Evolutionary conservation across 2,797 vertebrate genomes (phyloP), one percentile per base, ranked within the genome.

Genomic region (Ctenopoma multispine): DNA sequence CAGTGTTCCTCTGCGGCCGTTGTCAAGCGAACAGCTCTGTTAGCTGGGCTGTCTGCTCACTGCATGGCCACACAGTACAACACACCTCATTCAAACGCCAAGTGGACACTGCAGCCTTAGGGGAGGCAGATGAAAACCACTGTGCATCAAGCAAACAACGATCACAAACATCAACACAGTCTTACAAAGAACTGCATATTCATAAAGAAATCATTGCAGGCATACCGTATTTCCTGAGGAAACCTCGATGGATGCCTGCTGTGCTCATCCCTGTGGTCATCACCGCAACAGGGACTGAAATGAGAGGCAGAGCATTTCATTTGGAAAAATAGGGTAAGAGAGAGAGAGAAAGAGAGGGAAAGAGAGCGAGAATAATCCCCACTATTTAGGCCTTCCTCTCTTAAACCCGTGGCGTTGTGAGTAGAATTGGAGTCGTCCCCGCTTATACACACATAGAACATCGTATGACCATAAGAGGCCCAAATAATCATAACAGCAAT

Each of bases 151-250:
- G 36, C 36, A 38, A 38, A 38, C 36, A 13, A 38, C 36, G 13
- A 38, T 38, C 36, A 13, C 11, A 38, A 38, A 38, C 36, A 38
- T 38, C 3, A 12, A 12, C 12, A 38, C 36, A 38, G 36, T 38
- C 36, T 38, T 38, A 38, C 4, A n/a, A 7, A 29, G 1, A 34
- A 5, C 18, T n/a, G 20, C 12, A 75, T 11, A 24, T 4, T 1
- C 23, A 48, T 10, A 17, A 58, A 21, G 51, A 24, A 53, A 34
- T 51, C 7, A 31, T 23, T 66, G 34, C 34, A 24, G 38, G 50
- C 93, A 78, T 90, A 96, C 94, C 95, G 7, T 95, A 96, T 87
- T 96, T 96, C 74, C 80, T 92, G 62, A 96, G 93, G 88, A 94
- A 95, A 51, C 95, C 95, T 68, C 78, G 88, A 27, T 95, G 94